A percentile compares a stretch with the other conserved stretches of the same genome.
Evolutionary conservation across 2,113 vertebrate species (phyloP).

Genomic region (Paedocypris sp.): DNA sequence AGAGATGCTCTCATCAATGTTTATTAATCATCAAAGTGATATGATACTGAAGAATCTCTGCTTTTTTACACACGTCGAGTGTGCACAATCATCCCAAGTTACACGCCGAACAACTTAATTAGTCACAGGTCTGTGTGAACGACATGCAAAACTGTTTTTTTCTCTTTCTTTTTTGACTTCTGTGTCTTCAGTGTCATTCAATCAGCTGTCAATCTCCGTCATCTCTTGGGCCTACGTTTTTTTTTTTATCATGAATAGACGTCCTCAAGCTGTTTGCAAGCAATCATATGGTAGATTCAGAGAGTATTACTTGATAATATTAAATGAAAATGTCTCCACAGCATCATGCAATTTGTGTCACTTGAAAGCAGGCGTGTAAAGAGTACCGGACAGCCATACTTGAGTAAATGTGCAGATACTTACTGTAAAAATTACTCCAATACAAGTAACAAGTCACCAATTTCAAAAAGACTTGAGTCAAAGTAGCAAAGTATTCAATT

Average conservation of each 20-base stretch:
- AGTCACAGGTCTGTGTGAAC: slow-evolving; percentile 42
- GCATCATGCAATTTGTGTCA: no score
- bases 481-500: no score
- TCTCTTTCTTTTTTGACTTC: slow-evolving; percentile 39
- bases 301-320: no score
- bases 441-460: no score
- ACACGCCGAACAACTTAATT: slow-evolving; percentile 39
- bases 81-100: slow-evolving; percentile 28
- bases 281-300: neutral
- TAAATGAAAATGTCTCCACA: no score
- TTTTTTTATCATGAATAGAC: neutral
- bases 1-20: slow-evolving; percentile 42
- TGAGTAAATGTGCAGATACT: no score
- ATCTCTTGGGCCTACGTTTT: neutral
- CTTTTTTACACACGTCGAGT: slow-evolving; percentile 36
- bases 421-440: no score
- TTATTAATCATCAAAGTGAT: slow-evolving; percentile 44
- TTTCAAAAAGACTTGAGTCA: no score
- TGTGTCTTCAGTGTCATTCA: slow-evolving; percentile 24
- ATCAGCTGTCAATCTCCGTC: slow-evolving; percentile 35
- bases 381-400: no score
- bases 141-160: slow-evolving; percentile 33
- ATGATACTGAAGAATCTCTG: slow-evolving; percentile 42
- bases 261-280: slow-evolving; percentile 9
- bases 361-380: no score